A percentile compares a stretch with the other conserved stretches of the same genome.
phyloP scores from a whole-genome alignment of 1,140 invertebrate species.

The Holcopasites calliopsidis region DNA sequence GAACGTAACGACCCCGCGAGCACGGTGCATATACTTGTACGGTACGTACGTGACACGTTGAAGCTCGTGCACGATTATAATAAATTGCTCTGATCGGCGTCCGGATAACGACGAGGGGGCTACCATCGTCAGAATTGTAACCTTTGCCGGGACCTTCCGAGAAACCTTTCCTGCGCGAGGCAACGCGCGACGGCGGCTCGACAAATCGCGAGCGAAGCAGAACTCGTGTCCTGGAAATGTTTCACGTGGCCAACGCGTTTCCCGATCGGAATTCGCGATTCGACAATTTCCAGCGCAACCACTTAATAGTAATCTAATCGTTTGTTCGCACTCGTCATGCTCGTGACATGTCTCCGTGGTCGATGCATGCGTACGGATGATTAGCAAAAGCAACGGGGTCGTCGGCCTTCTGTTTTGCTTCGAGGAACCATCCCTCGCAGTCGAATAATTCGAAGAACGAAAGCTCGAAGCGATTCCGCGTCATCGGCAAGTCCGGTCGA shows the following conservation, averaged over 20 bases:
- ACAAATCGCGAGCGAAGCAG: constrained; percentile 59
- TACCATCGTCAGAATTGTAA: constrained; percentile 58
- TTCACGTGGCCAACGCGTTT: neutral
- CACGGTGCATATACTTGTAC: too few species aligned
- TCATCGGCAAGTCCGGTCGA: constrained; percentile 61
- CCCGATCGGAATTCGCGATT: neutral
- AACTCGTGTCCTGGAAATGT: constrained; percentile 22
- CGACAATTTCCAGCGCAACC: constrained; percentile 8
- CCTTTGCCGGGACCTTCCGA: constrained; percentile 52
- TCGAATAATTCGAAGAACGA: constrained; percentile 63
- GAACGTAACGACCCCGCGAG: constrained; percentile 34
- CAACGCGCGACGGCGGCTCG: constrained; percentile 34
- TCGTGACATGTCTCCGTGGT: constrained; percentile 26
- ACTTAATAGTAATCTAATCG: constrained; percentile 22
- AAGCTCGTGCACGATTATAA: constrained; percentile 63
- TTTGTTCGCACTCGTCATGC: constrained; percentile 27
- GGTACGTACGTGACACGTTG: constrained; percentile 30
- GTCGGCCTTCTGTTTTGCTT: neutral
- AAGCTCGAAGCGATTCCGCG: constrained; percentile 57
- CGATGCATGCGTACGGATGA: constrained; percentile 28
- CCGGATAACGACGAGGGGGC: constrained; percentile 42
- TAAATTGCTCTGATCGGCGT: constrained; percentile 59
- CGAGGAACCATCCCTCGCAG: constrained; percentile 32
- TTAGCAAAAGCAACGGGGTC: constrained; percentile 14
- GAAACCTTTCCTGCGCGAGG: constrained; percentile 46